Conservation (phyloP, 2,888 invertebrate genomes). For the Liodrosophila aerea region DNA sequence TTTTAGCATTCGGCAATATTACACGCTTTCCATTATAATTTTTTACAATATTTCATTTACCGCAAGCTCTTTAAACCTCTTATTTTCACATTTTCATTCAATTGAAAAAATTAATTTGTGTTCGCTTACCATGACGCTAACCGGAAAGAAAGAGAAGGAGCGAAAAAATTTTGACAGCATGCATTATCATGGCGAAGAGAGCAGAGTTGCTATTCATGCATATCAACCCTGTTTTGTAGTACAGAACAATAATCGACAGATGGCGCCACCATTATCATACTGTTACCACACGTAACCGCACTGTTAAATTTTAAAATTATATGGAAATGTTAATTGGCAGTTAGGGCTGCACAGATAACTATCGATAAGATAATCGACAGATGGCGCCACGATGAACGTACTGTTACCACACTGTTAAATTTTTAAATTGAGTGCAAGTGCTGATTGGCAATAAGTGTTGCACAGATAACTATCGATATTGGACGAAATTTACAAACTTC, state of each 20-base stretch:
- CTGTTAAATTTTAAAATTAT: not conserved
- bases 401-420: too few relatives aligned
- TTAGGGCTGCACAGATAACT: too few relatives aligned
- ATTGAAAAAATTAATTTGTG: slow-evolving; percentile 47
- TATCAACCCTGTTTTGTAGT: slow-evolving; percentile 14
- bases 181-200: slow-evolving; percentile 57
- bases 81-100: slow-evolving; percentile 63
- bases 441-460: too few relatives aligned
- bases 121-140: slow-evolving; percentile 82
- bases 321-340: too few relatives aligned
- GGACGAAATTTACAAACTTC: too few relatives aligned
- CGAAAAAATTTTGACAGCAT: slow-evolving; percentile 60
- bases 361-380: too few relatives aligned
- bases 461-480: too few relatives aligned
- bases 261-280: too few relatives aligned
- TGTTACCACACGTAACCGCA: too few relatives aligned
- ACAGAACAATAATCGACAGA: not conserved
- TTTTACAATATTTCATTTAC: slow-evolving; percentile 43
- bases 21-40: not conserved
- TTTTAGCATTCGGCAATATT: slow-evolving; percentile 11
- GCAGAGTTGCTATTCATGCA: slow-evolving; percentile 43
- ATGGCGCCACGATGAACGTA: too few relatives aligned
- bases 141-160: slow-evolving; percentile 82
- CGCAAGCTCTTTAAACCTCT: slow-evolving; percentile 44
- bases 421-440: too few relatives aligned